A percentile compares a stretch with the other conserved stretches of the same genome.
These are phyloP conservation scores for Eupithecia subfuscata DNA, from an alignment of 2,888 invertebrate genomes.

Conservation along the genomic window DNA sequence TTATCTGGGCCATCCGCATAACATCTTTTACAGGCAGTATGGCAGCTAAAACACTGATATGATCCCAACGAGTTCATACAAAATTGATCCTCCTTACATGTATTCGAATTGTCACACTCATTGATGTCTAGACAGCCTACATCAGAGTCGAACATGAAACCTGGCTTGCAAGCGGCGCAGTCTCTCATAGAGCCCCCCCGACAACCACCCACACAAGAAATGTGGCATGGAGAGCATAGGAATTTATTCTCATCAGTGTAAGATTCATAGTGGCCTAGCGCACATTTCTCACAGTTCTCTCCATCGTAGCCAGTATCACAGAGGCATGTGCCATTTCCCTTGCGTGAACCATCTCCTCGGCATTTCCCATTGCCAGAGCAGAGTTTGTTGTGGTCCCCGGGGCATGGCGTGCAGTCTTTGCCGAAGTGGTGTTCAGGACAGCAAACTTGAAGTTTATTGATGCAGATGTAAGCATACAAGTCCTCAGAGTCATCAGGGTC, in stretches of 20 bases:
- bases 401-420: slow-evolving; percentile 90
- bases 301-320: slow-evolving; percentile 94
- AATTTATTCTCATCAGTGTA: slow-evolving; percentile 90
- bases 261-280: slow-evolving; percentile 88
- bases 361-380: slow-evolving; percentile 93
- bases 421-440: slow-evolving; percentile 95
- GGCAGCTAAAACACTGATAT: slow-evolving; percentile 91
- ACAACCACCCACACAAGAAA: slow-evolving; percentile 90
- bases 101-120: slow-evolving; percentile 88
- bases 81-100: slow-evolving; percentile 88
- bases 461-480: slow-evolving; percentile 88
- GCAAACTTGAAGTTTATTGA: slow-evolving; percentile 89
- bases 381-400: slow-evolving; percentile 88
- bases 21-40: slow-evolving; percentile 92
- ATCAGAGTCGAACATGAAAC: slow-evolving; percentile 89
- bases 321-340: slow-evolving; percentile 95
- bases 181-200: slow-evolving; percentile 88
- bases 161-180: slow-evolving; percentile 84
- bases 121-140: slow-evolving; percentile 93
- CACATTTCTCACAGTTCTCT: slow-evolving; percentile 90
- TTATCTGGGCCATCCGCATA: slow-evolving; percentile 96
- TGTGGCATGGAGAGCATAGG: slow-evolving; percentile 91
- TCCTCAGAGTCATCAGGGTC: slow-evolving; percentile 74
- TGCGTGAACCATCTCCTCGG: slow-evolving; percentile 94
- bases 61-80: slow-evolving; percentile 96